A percentile compares a stretch with the other conserved stretches of the same genome.
These are phyloP conservation scores for Philopedon plagiatum DNA, from an alignment of 2,888 invertebrate genomes.

Conservation along the genomic window DNA sequence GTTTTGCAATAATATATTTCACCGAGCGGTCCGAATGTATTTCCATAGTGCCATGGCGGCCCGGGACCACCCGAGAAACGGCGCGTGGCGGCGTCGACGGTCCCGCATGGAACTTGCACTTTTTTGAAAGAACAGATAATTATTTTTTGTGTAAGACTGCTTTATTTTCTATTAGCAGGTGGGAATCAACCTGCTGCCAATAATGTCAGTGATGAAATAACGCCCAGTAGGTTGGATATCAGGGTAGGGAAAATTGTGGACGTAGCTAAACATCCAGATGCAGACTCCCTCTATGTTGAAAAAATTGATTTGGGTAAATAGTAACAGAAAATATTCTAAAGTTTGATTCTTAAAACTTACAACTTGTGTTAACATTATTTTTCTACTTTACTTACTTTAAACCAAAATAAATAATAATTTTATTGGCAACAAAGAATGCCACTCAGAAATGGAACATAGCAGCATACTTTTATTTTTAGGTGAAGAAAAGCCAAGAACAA, in stretches of 20 bases:
- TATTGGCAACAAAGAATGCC: too few relatives aligned
- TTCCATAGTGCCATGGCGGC: too few relatives aligned
- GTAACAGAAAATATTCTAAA: not conserved
- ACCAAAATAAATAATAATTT: too few relatives aligned
- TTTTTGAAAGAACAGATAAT: not conserved
- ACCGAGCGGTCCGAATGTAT: too few relatives aligned
- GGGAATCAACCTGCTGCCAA: constrained; percentile 31
- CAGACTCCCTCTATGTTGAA: constrained; percentile 92
- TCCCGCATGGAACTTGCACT: not conserved
- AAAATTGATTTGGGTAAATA: constrained; percentile 80
- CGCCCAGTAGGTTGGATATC: constrained; percentile 86
- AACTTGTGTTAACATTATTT: too few relatives aligned
- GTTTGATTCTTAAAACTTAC: too few relatives aligned
- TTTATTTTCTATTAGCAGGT: constrained; percentile 32
- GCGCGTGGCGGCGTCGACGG: too few relatives aligned
- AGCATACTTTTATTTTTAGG: too few relatives aligned
- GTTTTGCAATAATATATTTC: too few relatives aligned
- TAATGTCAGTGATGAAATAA: constrained; percentile 66
- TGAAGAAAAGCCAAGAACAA: constrained; percentile 78
- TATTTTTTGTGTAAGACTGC: not conserved
- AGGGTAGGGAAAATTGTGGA: constrained; percentile 89
- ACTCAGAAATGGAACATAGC: too few relatives aligned
- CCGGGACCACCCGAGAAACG: too few relatives aligned
- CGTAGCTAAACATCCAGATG: constrained; percentile 90
- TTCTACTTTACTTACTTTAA: too few relatives aligned